phyloP scores from a whole-genome alignment of 2,888 invertebrate genomes.

The Mimas tiliae region DNA sequence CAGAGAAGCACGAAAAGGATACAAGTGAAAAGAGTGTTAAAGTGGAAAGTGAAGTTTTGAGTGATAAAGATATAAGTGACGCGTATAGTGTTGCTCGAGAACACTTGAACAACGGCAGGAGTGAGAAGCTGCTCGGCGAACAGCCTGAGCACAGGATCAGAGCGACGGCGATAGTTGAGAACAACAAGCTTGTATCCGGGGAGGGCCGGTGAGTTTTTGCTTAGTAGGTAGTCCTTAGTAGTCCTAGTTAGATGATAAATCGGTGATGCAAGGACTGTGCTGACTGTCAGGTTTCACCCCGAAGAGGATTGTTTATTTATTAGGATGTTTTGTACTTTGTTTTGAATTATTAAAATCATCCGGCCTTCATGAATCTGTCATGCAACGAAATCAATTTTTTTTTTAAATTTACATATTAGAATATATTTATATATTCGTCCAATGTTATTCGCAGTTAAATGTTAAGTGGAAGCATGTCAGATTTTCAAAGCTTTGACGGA shows the following conservation, averaged over 20 bases:
- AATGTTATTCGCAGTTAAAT: too few relatives aligned
- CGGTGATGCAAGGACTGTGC: too few relatives aligned
- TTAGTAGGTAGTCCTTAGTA: neutral
- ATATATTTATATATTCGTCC: too few relatives aligned
- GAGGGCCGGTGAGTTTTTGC: slow-evolving; percentile 81
- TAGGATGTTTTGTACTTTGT: too few relatives aligned
- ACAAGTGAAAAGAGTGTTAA: slow-evolving; percentile 73
- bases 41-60: slow-evolving; percentile 68
- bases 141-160: slow-evolving; percentile 85
- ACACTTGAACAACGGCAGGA: slow-evolving; percentile 87
- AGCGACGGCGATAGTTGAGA: slow-evolving; percentile 86
- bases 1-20: slow-evolving; percentile 75
- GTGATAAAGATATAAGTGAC: slow-evolving; percentile 79
- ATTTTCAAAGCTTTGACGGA: neutral
- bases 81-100: slow-evolving; percentile 75
- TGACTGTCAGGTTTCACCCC: too few relatives aligned
- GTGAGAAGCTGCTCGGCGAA: slow-evolving; percentile 89
- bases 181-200: slow-evolving; percentile 83
- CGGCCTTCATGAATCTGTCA: too few relatives aligned
- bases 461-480: neutral
- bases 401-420: too few relatives aligned
- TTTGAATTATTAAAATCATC: too few relatives aligned
- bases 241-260: neutral
- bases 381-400: too few relatives aligned
- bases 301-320: too few relatives aligned